Evolutionary conservation across 2,797 vertebrate species (phyloP).

Genomic region (Ficedula albicollis): DNA sequence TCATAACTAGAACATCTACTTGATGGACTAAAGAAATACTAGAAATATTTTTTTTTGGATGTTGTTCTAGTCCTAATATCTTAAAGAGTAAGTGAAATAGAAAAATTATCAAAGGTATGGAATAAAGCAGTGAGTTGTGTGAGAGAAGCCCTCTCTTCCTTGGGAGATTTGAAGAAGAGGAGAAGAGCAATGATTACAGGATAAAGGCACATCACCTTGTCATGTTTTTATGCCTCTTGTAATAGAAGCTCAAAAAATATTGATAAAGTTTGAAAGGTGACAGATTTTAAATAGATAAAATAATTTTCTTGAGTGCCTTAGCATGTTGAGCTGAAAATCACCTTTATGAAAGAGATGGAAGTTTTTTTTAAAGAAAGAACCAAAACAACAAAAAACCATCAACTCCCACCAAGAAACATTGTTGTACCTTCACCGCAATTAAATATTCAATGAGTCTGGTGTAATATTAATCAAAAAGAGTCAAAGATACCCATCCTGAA

Average conservation of each 20-base stretch:
- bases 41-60: not conserved
- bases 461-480: not conserved
- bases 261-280: not conserved
- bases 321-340: not conserved
- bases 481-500: not conserved
- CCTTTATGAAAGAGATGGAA: not conserved
- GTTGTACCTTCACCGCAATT: not conserved
- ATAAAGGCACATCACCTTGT: not conserved
- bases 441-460: not conserved
- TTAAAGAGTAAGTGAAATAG: not conserved
- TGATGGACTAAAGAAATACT: not conserved
- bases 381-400: no score
- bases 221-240: not conserved
- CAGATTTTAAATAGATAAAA: not conserved
- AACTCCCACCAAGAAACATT: not conserved
- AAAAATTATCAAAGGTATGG: not conserved
- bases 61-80: not conserved
- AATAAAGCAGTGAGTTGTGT: not conserved
- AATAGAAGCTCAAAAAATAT: not conserved
- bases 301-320: not conserved
- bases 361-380: not conserved
- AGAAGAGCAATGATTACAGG: not conserved
- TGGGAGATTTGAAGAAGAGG: not conserved
- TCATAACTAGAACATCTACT: not conserved
- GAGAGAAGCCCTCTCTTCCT: not conserved